Conservation (phyloP, 2,888 invertebrate species). For the Alitta virens region DNA sequence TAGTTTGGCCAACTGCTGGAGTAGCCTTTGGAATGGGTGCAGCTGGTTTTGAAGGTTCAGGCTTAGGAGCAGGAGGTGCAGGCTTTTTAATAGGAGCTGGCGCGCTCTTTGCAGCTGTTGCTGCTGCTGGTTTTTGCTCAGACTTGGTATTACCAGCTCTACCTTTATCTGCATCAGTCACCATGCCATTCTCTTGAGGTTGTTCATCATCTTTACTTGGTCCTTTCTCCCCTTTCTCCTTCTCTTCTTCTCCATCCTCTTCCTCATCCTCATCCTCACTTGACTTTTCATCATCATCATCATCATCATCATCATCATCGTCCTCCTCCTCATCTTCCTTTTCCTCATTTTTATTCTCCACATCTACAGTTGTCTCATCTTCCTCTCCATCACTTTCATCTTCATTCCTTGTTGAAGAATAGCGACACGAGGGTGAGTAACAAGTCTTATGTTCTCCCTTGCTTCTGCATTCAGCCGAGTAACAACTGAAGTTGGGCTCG, state of each 20-base stretch:
- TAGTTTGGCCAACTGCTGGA: conserved; percentile 6
- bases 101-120: too few relatives aligned
- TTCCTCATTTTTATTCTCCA: not conserved
- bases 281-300: too few relatives aligned
- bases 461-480: conserved; percentile 19
- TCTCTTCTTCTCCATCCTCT: too few relatives aligned
- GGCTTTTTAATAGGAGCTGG: not conserved
- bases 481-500: conserved; percentile 56
- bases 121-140: too few relatives aligned
- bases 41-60: not conserved
- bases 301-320: too few relatives aligned
- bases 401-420: not conserved
- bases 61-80: not conserved
- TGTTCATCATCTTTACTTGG: too few relatives aligned
- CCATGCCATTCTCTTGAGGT: not conserved
- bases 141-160: not conserved
- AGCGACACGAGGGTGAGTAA: conserved; percentile 18
- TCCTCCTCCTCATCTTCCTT: not conserved
- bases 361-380: not conserved
- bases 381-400: not conserved
- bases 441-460: not conserved
- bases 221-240: too few relatives aligned
- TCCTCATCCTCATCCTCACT: too few relatives aligned
- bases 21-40: not conserved
- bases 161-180: not conserved